Conservation (phyloP, 1,140 invertebrate genomes). For the Medauroidea extradentata region DNA sequence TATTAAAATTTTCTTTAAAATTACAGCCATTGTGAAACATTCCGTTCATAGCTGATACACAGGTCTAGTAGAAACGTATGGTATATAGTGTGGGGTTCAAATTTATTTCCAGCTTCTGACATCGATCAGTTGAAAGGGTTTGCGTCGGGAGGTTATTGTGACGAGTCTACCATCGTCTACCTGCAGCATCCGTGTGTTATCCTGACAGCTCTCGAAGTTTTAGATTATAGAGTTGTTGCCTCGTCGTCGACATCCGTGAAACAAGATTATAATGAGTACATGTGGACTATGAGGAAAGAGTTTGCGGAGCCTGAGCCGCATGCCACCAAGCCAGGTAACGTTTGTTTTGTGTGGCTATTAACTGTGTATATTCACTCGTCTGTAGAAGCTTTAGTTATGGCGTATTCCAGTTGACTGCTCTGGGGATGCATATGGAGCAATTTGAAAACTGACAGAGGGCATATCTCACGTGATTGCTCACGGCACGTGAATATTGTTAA, state of each 20-base stretch:
- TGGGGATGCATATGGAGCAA: too few relatives aligned
- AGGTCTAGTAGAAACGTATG: too few relatives aligned
- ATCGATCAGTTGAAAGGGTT: conserved; percentile 75
- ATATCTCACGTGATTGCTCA: too few relatives aligned
- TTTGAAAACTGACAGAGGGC: too few relatives aligned
- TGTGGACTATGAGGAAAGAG: conserved; percentile 89
- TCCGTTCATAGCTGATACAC: too few relatives aligned
- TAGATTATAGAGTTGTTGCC: conserved; percentile 80
- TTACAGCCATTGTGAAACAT: too few relatives aligned
- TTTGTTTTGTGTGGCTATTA: too few relatives aligned
- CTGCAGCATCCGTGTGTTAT: conserved; percentile 81
- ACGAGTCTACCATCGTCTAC: conserved; percentile 75
- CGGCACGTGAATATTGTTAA: too few relatives aligned
- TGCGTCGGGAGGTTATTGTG: conserved; percentile 73
- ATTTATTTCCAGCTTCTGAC: conserved; percentile 60
- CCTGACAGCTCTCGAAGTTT: conserved; percentile 75
- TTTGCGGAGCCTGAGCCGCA: conserved; percentile 69
- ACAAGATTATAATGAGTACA: conserved; percentile 82
- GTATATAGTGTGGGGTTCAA: too few relatives aligned
- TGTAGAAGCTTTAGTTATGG: too few relatives aligned
- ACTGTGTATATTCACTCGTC: background rate
- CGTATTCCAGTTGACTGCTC: too few relatives aligned
- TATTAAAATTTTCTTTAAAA: too few relatives aligned
- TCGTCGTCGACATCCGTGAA: conserved; percentile 78
- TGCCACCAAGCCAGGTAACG: conserved; percentile 16